A percentile compares a stretch with the other conserved stretches of the same genome.
These are phyloP conservation scores for Zaprionus camerounensis DNA, from an alignment of 1,140 invertebrate species.

Conservation along the genomic window DNA sequence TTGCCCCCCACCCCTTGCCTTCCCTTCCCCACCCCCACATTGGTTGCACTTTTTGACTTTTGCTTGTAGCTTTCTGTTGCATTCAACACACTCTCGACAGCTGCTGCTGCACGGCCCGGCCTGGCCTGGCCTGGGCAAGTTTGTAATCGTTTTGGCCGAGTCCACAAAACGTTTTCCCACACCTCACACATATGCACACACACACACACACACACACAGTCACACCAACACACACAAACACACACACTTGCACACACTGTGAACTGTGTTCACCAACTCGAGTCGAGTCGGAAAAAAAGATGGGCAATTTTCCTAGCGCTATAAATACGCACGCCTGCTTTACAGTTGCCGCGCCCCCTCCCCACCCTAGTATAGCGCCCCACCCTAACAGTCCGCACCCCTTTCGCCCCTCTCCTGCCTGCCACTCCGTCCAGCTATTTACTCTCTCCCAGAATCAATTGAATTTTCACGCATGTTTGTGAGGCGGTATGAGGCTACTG, in stretches of 20 bases:
- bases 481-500: slow-evolving; percentile 33
- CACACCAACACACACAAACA: slow-evolving; percentile 12
- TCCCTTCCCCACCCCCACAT: background rate
- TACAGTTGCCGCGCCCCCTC: slow-evolving; percentile 12
- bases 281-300: slow-evolving; percentile 37
- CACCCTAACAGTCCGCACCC: background rate
- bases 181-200: slow-evolving; percentile 33
- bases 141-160: slow-evolving; percentile 48
- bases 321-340: slow-evolving; percentile 62
- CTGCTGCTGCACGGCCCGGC: slow-evolving; percentile 35
- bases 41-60: slow-evolving; percentile 33
- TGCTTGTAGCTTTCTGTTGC: slow-evolving; percentile 47
- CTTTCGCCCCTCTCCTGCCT: no score
- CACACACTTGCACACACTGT: slow-evolving; percentile 5
- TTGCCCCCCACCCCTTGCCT: background rate
- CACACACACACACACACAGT: background rate
- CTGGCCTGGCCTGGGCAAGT: slow-evolving; percentile 27
- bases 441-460: slow-evolving; percentile 66
- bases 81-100: slow-evolving; percentile 50
- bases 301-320: slow-evolving; percentile 61
- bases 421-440: background rate
- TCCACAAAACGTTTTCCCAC: slow-evolving; percentile 62
- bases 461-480: slow-evolving; percentile 81
- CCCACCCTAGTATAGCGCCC: background rate
- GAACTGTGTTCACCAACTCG: slow-evolving; percentile 32